phyloP scores from a whole-genome alignment of 2,113 vertebrate genomes.

The Scartelaos histophorus region DNA sequence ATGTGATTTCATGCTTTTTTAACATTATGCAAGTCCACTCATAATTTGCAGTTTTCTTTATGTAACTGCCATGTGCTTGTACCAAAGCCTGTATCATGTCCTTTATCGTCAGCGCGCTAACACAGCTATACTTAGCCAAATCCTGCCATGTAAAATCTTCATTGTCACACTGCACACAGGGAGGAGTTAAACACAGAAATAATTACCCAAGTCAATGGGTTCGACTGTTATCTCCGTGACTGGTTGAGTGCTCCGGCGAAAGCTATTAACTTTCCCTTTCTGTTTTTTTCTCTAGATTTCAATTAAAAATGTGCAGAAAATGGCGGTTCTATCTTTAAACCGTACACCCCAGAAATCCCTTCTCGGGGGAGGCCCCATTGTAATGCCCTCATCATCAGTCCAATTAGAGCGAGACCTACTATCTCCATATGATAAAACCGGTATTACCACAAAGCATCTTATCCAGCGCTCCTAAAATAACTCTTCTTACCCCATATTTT shows the following conservation, averaged over 20 bases:
- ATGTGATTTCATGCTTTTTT: too few species aligned
- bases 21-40: too few species aligned
- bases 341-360: conserved; percentile 60
- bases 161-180: conserved; percentile 34
- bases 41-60: background rate
- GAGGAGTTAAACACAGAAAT: conserved; percentile 71
- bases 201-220: conserved; percentile 73
- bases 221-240: conserved; percentile 68
- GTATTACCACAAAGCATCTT: conserved; percentile 62
- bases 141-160: conserved; percentile 41
- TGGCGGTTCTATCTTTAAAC: conserved; percentile 68
- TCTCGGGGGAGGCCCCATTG: conserved; percentile 63
- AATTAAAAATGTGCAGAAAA: conserved; percentile 72
- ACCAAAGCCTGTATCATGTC: too few species aligned
- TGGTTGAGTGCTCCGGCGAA: conserved; percentile 74
- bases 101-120: background rate
- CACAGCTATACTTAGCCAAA: conserved; percentile 29
- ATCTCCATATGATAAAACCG: conserved; percentile 69
- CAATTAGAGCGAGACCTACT: conserved; percentile 70
- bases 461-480: conserved; percentile 62
- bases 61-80: too few species aligned
- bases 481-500: conserved; percentile 70
- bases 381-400: conserved; percentile 69
- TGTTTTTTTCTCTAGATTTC: conserved; percentile 65
- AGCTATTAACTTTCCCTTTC: conserved; percentile 71